Conservation (phyloP, 2,113 vertebrate genomes). For the Pedionomus torquatus region DNA sequence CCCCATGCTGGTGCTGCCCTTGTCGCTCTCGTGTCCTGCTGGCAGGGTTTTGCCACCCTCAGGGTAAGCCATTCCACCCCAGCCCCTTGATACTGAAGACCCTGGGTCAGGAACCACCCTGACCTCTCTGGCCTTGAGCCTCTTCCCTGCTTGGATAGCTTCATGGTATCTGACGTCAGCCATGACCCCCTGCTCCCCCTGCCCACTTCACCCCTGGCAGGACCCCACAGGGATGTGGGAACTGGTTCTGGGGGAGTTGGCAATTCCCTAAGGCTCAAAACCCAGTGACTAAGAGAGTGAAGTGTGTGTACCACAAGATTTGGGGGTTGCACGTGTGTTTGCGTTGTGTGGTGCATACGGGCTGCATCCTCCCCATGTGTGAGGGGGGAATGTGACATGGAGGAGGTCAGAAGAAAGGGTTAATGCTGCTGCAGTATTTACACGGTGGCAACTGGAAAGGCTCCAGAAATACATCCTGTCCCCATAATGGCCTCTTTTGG, state of each 20-base stretch:
- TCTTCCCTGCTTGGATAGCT: slow-evolving; percentile 40
- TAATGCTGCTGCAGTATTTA: accelerated
- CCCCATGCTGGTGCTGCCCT: accelerated
- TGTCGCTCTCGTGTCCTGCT: accelerated
- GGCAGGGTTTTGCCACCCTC: not conserved
- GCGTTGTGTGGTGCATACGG: accelerated
- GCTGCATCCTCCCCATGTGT: accelerated
- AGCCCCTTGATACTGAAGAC: not conserved
- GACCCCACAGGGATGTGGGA: not conserved
- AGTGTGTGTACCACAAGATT: accelerated
- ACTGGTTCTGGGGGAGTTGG: too few species aligned
- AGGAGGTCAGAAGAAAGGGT: accelerated
- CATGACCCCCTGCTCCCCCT: not conserved
- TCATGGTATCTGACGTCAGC: not conserved
- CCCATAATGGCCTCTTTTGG: not conserved
- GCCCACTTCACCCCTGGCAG: accelerated
- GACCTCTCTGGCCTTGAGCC: not conserved
- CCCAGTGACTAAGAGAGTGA: not conserved
- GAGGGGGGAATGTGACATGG: accelerated
- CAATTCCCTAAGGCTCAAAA: not conserved
- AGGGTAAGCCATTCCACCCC: not conserved
- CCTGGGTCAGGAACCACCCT: not conserved
- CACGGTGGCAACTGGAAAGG: not conserved
- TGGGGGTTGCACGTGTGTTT: accelerated
- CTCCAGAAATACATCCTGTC: not conserved